These are phyloP conservation scores for Esperia sulphurella DNA, from an alignment of 2,888 invertebrate species.

Conservation along the genomic window DNA sequence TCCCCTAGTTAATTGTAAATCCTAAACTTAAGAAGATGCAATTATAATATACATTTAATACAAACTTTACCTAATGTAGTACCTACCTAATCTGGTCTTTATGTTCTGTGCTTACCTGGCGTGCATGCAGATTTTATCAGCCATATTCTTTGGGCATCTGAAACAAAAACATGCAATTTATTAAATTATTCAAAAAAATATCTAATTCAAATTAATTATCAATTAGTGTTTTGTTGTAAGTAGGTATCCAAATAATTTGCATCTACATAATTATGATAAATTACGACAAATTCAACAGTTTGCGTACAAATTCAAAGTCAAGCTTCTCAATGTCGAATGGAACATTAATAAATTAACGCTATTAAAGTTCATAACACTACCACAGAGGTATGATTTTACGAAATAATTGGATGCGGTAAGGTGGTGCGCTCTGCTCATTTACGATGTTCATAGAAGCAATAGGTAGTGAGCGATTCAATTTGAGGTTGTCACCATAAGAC, in stretches of 20 bases:
- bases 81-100: no score
- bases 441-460: not conserved
- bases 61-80: no score
- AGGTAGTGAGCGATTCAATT: conserved; percentile 31
- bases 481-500: conserved; percentile 19
- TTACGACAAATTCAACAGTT: no score
- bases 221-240: not conserved
- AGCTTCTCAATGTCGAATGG: not conserved
- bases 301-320: not conserved
- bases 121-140: conserved; percentile 22
- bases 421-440: conserved; percentile 5
- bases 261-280: no score
- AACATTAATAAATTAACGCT: not conserved
- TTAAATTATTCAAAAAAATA: conserved; percentile 5
- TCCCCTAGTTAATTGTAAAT: no score
- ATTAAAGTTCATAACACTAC: not conserved
- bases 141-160: conserved; percentile 53
- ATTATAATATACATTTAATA: no score
- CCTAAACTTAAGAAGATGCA: no score
- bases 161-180: conserved; percentile 29
- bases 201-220: not conserved
- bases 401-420: not conserved
- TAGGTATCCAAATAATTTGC: no score
- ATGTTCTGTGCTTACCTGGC: conserved; percentile 18
- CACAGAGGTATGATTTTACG: not conserved